These are phyloP conservation scores for Invenusta paracnida DNA, from an alignment of 2,888 invertebrate genomes.

Conservation along the genomic window DNA sequence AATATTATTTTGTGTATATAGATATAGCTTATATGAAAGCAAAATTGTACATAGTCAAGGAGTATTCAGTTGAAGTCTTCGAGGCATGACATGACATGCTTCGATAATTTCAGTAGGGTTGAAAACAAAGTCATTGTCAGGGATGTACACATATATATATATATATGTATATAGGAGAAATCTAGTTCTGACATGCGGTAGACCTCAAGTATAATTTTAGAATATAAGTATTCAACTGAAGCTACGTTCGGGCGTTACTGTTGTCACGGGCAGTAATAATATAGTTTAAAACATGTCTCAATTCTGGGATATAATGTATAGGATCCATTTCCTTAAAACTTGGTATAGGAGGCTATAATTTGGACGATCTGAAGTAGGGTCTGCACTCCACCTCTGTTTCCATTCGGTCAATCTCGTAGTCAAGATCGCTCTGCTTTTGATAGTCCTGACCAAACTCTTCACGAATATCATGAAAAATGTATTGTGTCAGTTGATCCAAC, in stretches of 20 bases:
- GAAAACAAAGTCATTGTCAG: no score
- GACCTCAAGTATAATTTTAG: background rate
- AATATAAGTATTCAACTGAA: background rate
- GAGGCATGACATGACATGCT: no score
- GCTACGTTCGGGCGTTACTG: background rate
- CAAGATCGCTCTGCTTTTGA: background rate
- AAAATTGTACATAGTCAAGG: no score
- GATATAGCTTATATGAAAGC: no score
- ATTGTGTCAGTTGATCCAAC: background rate
- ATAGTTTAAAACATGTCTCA: background rate
- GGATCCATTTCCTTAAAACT: no score
- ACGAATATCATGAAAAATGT: background rate
- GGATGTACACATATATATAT: no score
- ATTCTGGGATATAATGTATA: background rate
- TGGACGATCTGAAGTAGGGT: background rate
- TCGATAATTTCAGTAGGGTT: no score
- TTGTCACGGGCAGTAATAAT: background rate
- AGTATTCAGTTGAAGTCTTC: no score
- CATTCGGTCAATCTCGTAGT: background rate
- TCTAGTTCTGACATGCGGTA: no score
- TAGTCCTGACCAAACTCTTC: background rate
- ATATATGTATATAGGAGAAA: no score
- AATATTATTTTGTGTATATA: no score
- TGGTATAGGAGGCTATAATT: no score
- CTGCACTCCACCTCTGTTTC: background rate